Evolutionary conservation across 1,140 invertebrate species (phyloP), one percentile per base, ranked within the genome.

Genomic region (Microplitis demolitor): DNA sequence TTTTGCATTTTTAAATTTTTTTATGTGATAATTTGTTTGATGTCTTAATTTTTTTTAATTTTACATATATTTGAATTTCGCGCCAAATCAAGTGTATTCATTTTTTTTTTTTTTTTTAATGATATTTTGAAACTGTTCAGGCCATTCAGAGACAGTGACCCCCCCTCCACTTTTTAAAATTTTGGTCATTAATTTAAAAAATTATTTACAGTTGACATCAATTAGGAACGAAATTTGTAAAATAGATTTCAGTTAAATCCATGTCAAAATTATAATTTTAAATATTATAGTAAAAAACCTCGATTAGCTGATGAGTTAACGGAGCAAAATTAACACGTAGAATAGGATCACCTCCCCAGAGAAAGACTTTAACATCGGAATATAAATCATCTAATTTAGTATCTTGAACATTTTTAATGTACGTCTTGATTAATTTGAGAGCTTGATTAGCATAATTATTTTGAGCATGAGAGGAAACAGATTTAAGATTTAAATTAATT

Each of bases 321-420:
- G 78, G 61, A n/a, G 84, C 83, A 63, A 81, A 85, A 71, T 83
- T 78, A 3, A 77, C 72, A n/a, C 84, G 77, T 60, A 87, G 76
- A 35, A 86, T 76, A 14, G 76, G 56, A 75, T 87, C 86, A 3
- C 76, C 74, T 11, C 80, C 82, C 84, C 85, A 86, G 3, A 87
- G 75, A 9, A 87, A 74, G 33, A 87, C 68, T 66, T 83, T 77
- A 8, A 84, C 81, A 79, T 83, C 78, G 3, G 79, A 76, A 68
- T 87, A 87, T 11, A 84, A 76, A 71, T 81, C 78, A 24, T 82
- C 79, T 16, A 83, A 56, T n/a, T 78, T 72, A 33, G 68, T 69
- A 45, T 78, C 71, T 35, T 14, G 0, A 16, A 76, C 24, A 35
- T 81, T 68, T 6, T 77, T 69, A 8, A 85, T 33, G 45, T 81